phyloP scores from a whole-genome alignment of 2,113 vertebrate species.

The Manacus vitellinus region DNA sequence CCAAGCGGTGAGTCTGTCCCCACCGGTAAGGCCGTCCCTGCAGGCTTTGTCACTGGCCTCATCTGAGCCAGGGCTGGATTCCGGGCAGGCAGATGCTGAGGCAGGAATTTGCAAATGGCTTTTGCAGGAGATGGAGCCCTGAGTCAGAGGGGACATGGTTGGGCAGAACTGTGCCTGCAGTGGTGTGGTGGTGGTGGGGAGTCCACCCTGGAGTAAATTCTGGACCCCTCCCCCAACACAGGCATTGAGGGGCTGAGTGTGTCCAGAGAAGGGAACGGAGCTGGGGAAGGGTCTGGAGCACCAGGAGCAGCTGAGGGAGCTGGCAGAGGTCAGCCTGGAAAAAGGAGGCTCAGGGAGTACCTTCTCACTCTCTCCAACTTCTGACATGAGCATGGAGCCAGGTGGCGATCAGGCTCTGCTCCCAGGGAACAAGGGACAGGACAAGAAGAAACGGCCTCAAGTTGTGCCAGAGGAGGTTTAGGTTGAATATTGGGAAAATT shows the following conservation, averaged over 20 bases:
- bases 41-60: neutral
- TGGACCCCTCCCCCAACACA: neutral
- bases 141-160: neutral
- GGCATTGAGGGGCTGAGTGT: neutral
- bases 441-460: neutral
- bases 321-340: neutral
- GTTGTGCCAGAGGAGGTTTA: neutral
- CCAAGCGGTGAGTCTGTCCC: conserved; percentile 83
- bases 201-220: neutral
- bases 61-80: neutral
- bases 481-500: neutral
- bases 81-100: neutral
- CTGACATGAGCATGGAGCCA: accelerated
- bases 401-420: neutral
- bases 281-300: neutral
- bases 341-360: neutral
- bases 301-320: neutral
- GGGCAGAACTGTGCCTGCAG: neutral
- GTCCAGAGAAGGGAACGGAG: neutral
- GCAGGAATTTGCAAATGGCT: neutral
- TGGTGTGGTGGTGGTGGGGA: neutral
- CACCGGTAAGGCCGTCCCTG: neutral
- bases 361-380: neutral
- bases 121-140: neutral
- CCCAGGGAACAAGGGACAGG: neutral